Base-by-base conservation (phyloP, 2,797 vertebrate genomes). In the Discoglossus pictus region DNA sequence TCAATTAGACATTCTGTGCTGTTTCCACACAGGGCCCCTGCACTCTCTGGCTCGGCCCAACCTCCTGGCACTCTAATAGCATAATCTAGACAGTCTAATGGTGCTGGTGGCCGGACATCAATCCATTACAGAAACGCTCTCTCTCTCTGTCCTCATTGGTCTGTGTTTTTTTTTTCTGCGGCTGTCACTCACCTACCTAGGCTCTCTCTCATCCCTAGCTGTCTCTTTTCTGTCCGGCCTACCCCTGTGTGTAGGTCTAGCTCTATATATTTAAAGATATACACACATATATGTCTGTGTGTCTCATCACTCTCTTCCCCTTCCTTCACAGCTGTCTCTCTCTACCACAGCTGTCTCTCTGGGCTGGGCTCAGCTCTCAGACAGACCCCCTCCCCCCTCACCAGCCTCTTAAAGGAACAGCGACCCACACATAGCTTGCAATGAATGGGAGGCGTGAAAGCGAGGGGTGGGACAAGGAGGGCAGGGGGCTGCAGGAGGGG, bases 381-480 rank as follows among this genome's bases (percentile, higher is more conserved):
- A 56, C 67, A 61, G 47, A 23, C 51, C 24, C 68, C 59, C 59
- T 27, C 42, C 65, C 66, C 60, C 60, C 46, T 52, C 56, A 15
- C 53, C 65, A 60, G 46, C 66, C 66, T 62, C 67, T 63, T 70
- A 62, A 70, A 70, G 43, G 50, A 42, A 62, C 59, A 69, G 51
- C 17, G 16, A 27, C 42, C n/a, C 17, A 52, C 21, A 34, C 20
- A n/a, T 12, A 25, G 6, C 23, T 50, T 21, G 58, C 59, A 70
- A 70, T 70, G 59, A 63, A 63, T 70, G 67, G 23, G 59, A 55
- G 59, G 66, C 18, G 39, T 59, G 55, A 31, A 8, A n/a, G n/a
- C n/a, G n/a, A n/a, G n/a, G n/a, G n/a, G n/a, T n/a, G n/a, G n/a
- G n/a, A n/a, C n/a, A n/a, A n/a, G n/a, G n/a, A n/a, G n/a, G n/a